These are phyloP conservation scores for Neosilurus hyrtlii DNA, from an alignment of 2,797 vertebrate species.

Conservation along the genomic window DNA sequence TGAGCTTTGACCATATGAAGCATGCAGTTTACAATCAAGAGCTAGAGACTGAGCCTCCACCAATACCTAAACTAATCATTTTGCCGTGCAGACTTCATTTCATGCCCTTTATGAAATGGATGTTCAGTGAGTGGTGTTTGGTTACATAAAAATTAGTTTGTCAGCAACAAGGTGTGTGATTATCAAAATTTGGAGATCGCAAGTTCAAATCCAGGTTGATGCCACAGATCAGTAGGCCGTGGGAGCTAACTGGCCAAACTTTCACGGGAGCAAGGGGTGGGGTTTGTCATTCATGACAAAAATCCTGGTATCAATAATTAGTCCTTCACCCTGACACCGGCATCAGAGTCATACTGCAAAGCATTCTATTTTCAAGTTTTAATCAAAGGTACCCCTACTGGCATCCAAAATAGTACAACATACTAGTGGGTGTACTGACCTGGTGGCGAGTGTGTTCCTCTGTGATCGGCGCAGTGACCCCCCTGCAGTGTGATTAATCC, in stretches of 20 bases:
- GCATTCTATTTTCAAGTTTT: neutral
- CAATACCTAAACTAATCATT: no score
- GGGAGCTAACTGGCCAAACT: neutral
- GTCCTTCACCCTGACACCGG: neutral
- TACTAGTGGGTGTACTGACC: conserved; percentile 71
- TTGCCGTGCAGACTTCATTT: no score
- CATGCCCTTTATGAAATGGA: no score
- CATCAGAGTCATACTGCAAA: neutral
- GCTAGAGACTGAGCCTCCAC: no score
- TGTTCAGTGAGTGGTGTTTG: no score
- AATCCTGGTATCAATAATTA: no score
- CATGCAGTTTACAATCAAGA: neutral
- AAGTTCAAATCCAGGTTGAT: no score
- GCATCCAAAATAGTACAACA: neutral
- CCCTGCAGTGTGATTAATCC: conserved; percentile 99
- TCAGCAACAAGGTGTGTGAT: no score
- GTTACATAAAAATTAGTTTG: no score
- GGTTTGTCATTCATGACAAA: no score
- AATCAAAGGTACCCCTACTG: neutral
- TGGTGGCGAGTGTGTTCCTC: conserved; percentile 99
- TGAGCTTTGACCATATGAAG: neutral
- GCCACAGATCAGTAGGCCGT: no score
- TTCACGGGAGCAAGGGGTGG: neutral
- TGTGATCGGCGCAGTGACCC: conserved; percentile 99
- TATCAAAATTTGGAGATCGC: no score